Evolutionary conservation across 1,140 invertebrate genomes (phyloP).

Genomic region (Matsumurasca onukii): DNA sequence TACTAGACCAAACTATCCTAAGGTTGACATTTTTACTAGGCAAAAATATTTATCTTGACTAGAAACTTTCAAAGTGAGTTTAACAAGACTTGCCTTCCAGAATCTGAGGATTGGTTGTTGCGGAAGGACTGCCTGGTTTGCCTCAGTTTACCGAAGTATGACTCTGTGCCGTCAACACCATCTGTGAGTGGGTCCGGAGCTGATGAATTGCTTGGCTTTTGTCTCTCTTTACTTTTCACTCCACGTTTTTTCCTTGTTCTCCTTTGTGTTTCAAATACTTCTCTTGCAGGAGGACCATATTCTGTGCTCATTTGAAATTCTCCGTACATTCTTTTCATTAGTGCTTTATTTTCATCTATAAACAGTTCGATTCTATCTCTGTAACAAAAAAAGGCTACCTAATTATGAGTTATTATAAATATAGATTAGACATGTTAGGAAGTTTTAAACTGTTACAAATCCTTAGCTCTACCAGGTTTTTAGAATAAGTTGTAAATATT

Average conservation of each 20-base stretch:
- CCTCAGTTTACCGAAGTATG: conserved; percentile 55
- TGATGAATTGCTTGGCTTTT: background rate
- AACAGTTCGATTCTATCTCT: conserved; percentile 88
- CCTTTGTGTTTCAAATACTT: conserved; percentile 40
- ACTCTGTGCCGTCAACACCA: conserved; percentile 47
- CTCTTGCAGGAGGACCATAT: conserved; percentile 53
- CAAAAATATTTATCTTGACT: too few species aligned
- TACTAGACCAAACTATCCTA: too few species aligned
- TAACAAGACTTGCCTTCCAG: conserved; percentile 53
- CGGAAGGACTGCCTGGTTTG: conserved; percentile 56
- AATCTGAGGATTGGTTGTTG: conserved; percentile 57
- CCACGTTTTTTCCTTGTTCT: conserved; percentile 26
- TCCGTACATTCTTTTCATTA: conserved; percentile 91
- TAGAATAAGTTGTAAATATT: too few species aligned
- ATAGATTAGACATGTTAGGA: background rate
- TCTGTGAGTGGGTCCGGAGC: conserved; percentile 30
- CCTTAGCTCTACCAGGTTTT: background rate
- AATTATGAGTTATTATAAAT: conserved; percentile 7
- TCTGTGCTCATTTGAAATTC: conserved; percentile 69
- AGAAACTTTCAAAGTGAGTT: too few species aligned
- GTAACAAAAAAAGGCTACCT: conserved; percentile 41
- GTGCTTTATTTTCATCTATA: conserved; percentile 90
- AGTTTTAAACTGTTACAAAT: background rate
- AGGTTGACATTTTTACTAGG: too few species aligned
- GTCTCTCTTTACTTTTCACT: background rate